A percentile compares a stretch with the other conserved stretches of the same genome.
These are phyloP conservation scores for Pelvicachromis taeniatus DNA, from an alignment of 2,113 vertebrate species.

Conservation along the genomic window DNA sequence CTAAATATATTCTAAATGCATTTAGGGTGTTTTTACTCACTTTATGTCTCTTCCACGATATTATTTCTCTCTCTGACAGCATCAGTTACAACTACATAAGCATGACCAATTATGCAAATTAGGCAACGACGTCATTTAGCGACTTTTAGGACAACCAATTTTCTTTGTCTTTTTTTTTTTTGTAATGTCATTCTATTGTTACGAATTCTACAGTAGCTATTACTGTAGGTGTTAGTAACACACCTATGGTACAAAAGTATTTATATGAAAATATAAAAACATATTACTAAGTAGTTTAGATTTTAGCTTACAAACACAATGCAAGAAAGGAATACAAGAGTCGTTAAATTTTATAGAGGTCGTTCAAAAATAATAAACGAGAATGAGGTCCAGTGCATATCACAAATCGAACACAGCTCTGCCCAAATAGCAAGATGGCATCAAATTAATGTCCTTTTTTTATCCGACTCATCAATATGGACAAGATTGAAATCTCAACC, in stretches of 20 bases:
- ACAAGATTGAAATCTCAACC: not conserved
- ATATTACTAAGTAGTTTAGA: not conserved
- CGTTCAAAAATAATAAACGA: not conserved
- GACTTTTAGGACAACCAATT: not conserved
- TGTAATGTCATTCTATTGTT: not conserved
- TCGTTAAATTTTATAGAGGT: not conserved
- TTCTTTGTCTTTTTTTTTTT: not conserved
- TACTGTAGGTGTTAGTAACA: not conserved
- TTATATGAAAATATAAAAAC: not conserved
- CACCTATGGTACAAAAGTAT: not conserved
- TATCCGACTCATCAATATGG: not conserved
- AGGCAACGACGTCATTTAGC: too few species aligned
- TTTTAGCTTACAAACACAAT: not conserved
- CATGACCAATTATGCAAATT: too few species aligned
- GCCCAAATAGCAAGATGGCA: not conserved
- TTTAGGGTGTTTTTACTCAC: too few species aligned
- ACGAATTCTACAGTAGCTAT: not conserved
- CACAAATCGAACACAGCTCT: not conserved
- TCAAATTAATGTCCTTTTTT: not conserved
- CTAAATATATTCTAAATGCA: too few species aligned
- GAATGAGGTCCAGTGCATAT: not conserved
- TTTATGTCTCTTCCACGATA: too few species aligned
- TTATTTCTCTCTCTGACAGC: too few species aligned
- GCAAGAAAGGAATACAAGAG: not conserved
- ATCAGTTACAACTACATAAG: too few species aligned